Evolutionary conservation across 2,113 vertebrate genomes (phyloP).

Genomic region (Erythrocebus patas): DNA sequence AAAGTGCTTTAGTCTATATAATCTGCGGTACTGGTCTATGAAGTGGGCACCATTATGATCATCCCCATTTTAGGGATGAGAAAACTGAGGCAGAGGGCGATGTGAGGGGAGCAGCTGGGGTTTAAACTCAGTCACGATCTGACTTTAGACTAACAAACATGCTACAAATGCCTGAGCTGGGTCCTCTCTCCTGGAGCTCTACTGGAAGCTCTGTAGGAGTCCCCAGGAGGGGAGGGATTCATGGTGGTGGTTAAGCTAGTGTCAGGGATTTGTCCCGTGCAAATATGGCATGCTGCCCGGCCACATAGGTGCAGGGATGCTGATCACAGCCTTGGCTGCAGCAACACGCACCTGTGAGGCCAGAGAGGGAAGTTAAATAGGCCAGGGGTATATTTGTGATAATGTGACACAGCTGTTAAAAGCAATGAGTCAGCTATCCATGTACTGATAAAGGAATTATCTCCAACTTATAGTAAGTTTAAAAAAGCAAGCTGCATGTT

Average conservation of each 20-base stretch:
- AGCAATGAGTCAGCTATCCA: not conserved
- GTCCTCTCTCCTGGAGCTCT: not conserved
- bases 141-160: not conserved
- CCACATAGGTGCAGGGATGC: not conserved
- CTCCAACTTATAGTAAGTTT: not conserved
- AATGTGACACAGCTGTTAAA: not conserved
- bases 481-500: not conserved
- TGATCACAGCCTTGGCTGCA: not conserved
- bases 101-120: accelerated
- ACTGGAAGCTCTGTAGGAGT: not conserved
- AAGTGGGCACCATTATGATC: not conserved
- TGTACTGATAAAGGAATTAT: not conserved
- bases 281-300: not conserved
- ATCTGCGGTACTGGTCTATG: no score
- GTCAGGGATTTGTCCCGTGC: not conserved
- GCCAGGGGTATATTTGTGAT: not conserved
- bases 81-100: not conserved
- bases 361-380: accelerated
- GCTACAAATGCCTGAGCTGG: not conserved
- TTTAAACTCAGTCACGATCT: no score
- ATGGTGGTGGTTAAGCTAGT: accelerated
- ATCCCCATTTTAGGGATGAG: not conserved
- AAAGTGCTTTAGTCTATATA: not conserved
- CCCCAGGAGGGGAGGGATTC: not conserved
- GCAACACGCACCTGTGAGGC: not conserved